A percentile compares a stretch with the other conserved stretches of the same genome.
Conservation (phyloP, 2,113 vertebrate species). For the Brachirus orientalis region DNA sequence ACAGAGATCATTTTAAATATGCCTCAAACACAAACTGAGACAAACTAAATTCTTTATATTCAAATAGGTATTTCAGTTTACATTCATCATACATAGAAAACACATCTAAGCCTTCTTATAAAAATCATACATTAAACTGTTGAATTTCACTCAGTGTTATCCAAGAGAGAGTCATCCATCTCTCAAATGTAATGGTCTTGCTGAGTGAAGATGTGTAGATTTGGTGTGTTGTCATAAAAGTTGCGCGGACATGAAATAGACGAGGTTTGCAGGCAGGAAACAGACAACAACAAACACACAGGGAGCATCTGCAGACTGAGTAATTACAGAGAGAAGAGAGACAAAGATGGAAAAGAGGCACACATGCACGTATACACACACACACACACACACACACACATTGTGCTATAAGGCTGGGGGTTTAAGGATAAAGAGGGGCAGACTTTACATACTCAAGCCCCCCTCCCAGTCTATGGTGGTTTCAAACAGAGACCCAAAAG, state of each 20-base stretch:
- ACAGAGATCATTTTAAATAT: no score
- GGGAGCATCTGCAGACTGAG: constrained; percentile 61
- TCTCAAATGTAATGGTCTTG: constrained; percentile 17
- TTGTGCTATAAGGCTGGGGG: constrained; percentile 11
- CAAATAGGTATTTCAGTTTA: no score
- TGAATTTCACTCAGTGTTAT: no score
- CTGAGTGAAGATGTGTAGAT: constrained; percentile 41
- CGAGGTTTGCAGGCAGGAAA: constrained; percentile 38
- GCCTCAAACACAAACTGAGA: no score
- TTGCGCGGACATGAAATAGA: constrained; percentile 36
- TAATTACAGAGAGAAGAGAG: constrained; percentile 70
- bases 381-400: constrained; percentile 35
- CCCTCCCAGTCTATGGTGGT: constrained; percentile 7
- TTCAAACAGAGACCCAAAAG: constrained; percentile 56
- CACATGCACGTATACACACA: constrained; percentile 19
- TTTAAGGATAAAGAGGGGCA: constrained; percentile 65
- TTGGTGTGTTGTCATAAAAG: constrained; percentile 17
- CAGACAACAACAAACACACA: constrained; percentile 64
- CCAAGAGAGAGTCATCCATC: constrained; percentile 4
- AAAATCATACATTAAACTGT: no score
- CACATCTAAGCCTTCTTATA: no score
- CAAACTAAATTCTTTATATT: no score
- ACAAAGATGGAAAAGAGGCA: constrained; percentile 52
- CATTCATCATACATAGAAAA: no score
- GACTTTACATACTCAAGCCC: constrained; percentile 51